Conservation (phyloP, 1,140 invertebrate species). For the Zaprionus inermis region DNA sequence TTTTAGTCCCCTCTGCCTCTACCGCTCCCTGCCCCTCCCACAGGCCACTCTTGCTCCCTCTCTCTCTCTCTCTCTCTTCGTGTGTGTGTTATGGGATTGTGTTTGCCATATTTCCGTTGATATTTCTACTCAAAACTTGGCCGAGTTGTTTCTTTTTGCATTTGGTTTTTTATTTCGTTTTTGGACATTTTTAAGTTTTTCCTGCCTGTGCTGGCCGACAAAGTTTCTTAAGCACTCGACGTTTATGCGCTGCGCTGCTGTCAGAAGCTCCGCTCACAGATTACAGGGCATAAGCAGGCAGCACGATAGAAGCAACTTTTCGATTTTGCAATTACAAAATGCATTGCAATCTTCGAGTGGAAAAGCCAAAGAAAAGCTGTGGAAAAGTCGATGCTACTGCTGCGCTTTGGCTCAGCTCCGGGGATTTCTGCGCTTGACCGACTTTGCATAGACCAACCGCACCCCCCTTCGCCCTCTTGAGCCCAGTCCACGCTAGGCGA, state of each 20-base stretch:
- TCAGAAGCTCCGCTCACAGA: not conserved
- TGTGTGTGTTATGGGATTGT: conserved; percentile 29
- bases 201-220: conserved; percentile 17
- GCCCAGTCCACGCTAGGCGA: too few relatives aligned
- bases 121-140: conserved; percentile 67
- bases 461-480: too few relatives aligned
- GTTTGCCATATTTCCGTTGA: conserved; percentile 69
- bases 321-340: conserved; percentile 3
- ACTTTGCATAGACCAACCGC: too few relatives aligned
- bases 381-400: too few relatives aligned
- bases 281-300: conserved; percentile 15
- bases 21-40: not conserved
- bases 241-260: conserved; percentile 18
- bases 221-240: conserved; percentile 33
- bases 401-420: not conserved
- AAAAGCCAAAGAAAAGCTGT: not conserved
- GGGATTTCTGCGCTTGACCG: not conserved
- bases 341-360: not conserved
- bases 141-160: conserved; percentile 41
- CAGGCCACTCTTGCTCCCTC: not conserved
- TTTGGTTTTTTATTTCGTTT: conserved; percentile 28
- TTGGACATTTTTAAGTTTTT: conserved; percentile 45
- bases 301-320: not conserved
- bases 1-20: conserved; percentile 11
- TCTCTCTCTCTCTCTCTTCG: not conserved